Conservation (phyloP, 2,113 vertebrate species). For the Anthoscopus minutus region DNA sequence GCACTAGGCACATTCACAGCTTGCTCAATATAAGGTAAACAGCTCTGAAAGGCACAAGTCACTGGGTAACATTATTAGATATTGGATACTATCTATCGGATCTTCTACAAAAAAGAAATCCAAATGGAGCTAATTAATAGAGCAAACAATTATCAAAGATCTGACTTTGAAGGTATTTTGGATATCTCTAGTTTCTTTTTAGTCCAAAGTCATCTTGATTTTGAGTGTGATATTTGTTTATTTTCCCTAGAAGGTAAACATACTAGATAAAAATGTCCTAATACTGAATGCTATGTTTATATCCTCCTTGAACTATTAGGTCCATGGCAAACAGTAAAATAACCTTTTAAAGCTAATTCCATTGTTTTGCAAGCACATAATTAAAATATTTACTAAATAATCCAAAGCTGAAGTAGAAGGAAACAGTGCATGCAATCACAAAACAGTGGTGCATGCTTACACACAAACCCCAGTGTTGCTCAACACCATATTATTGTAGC, state of each 20-base stretch:
- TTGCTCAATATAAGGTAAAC: neutral
- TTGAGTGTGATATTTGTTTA: neutral
- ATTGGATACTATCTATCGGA: neutral
- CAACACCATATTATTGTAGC: neutral
- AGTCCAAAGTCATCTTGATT: neutral
- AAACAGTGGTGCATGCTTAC: neutral
- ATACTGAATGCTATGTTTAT: neutral
- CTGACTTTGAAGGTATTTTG: neutral
- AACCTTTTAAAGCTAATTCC: neutral
- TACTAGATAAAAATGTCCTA: neutral
- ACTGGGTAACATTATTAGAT: neutral
- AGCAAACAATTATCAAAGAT: neutral
- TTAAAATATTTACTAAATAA: neutral
- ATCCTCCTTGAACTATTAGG: neutral
- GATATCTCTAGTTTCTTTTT: neutral
- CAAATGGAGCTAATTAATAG: neutral
- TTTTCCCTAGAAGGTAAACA: neutral
- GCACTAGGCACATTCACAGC: neutral
- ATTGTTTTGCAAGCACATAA: neutral
- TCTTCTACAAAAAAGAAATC: neutral
- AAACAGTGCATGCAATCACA: neutral
- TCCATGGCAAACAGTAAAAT: neutral
- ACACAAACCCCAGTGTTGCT: neutral
- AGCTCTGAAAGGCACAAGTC: neutral
- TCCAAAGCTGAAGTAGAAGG: neutral